Percentiles rank a stretch among this genome's conserved stretches.
These are phyloP conservation scores for Gallinago undulata DNA, from an alignment of 2,113 vertebrate genomes.

Conservation along the genomic window DNA sequence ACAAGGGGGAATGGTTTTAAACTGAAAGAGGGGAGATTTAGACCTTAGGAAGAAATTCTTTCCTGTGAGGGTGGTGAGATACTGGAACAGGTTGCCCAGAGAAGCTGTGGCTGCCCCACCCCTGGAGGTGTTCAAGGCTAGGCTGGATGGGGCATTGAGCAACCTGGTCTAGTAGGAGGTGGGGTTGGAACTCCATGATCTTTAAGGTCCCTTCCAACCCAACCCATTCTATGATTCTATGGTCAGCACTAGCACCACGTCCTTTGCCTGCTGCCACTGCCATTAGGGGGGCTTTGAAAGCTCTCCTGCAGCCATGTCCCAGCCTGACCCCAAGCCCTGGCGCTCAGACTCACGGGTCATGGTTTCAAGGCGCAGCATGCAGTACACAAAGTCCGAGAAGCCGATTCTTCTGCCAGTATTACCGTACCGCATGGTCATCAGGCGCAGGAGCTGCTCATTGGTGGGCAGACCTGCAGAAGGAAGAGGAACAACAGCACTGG, in stretches of 20 bases:
- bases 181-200: no score
- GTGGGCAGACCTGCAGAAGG: not conserved
- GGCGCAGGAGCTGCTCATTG: not conserved
- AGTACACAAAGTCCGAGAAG: constrained; percentile 69
- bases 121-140: no score
- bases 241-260: accelerated
- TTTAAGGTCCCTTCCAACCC: no score
- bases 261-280: not conserved
- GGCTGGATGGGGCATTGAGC: no score
- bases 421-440: constrained; percentile 62
- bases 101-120: no score
- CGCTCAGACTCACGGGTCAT: constrained; percentile 66
- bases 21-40: no score
- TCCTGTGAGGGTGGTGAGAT: no score
- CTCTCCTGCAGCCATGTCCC: not conserved
- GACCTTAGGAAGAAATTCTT: no score
- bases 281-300: not conserved
- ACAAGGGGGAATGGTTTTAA: no score
- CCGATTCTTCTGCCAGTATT: not conserved
- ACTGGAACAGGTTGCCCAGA: no score
- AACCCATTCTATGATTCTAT: no score
- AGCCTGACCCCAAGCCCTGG: not conserved
- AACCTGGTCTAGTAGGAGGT: no score
- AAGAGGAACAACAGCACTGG: not conserved
- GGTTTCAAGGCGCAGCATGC: constrained; percentile 74